Evolutionary conservation across 2,888 invertebrate genomes (phyloP).

Genomic region (Heliconius aoede): DNA sequence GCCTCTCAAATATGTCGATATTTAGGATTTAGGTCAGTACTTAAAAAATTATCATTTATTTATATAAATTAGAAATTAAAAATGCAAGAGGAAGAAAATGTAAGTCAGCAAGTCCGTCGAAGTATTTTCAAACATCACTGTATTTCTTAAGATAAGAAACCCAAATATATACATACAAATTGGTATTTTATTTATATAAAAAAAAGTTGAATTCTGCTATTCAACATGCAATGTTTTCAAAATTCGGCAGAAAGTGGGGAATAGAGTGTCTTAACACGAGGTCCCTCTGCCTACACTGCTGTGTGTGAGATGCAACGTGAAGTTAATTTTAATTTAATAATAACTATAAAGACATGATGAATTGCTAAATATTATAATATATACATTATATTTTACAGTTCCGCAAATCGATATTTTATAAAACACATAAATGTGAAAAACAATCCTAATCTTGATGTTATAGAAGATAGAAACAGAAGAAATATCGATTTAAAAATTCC

Average conservation of each 20-base stretch:
- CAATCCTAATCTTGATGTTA: slow-evolving; percentile 54
- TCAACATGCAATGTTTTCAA: too few species aligned
- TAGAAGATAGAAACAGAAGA: slow-evolving; percentile 57
- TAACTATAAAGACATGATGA: neutral
- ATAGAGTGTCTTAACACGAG: too few species aligned
- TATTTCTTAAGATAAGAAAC: too few species aligned
- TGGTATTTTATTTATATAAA: too few species aligned
- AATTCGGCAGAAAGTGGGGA: too few species aligned
- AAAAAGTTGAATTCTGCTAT: too few species aligned
- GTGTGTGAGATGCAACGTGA: too few species aligned
- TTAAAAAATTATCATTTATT: slow-evolving; percentile 32
- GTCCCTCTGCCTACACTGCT: too few species aligned
- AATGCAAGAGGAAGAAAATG: neutral
- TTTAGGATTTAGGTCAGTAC: slow-evolving; percentile 86
- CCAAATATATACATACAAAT: too few species aligned
- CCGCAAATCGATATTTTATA: slow-evolving; percentile 68
- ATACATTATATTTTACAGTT: slow-evolving; percentile 56
- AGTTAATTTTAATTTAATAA: too few species aligned
- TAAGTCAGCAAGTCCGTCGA: too few species aligned
- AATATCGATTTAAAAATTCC: slow-evolving; percentile 55
- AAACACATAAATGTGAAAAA: slow-evolving; percentile 72
- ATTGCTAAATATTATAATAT: neutral
- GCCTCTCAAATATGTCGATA: slow-evolving; percentile 85
- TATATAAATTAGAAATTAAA: neutral
- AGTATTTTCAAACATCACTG: too few species aligned